phyloP scores from a whole-genome alignment of 2,888 invertebrate genomes.

The Bellardia pandia region DNA sequence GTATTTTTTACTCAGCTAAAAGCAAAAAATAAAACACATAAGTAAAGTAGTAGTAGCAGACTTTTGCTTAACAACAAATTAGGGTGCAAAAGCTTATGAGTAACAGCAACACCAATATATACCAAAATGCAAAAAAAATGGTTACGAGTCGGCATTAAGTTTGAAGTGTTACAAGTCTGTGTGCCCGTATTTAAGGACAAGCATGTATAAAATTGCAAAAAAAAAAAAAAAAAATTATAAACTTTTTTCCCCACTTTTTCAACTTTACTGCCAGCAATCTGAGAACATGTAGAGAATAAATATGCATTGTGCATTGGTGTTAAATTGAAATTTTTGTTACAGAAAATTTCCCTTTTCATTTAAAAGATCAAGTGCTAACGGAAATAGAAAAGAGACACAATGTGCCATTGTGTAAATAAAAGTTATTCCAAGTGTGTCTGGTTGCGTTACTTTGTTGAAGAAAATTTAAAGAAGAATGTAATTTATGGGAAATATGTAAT shows the following conservation, averaged over 20 bases:
- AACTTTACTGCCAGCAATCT: slow-evolving; percentile 16
- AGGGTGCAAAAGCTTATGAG: slow-evolving; percentile 36
- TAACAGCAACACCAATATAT: not conserved
- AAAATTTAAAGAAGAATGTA: too few relatives aligned
- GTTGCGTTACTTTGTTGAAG: not conserved
- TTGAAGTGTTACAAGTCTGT: slow-evolving; percentile 45
- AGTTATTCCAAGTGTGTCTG: not conserved
- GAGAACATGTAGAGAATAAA: not conserved
- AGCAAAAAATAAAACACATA: not conserved
- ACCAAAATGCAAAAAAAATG: not conserved
- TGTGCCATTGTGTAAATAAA: not conserved
- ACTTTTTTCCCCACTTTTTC: not conserved
- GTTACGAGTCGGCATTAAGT: slow-evolving; percentile 27
- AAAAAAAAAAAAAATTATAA: not conserved
- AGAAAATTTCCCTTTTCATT: slow-evolving; percentile 15
- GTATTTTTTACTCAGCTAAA: not conserved
- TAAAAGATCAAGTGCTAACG: not conserved
- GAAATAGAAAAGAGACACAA: not conserved
- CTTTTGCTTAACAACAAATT: slow-evolving; percentile 46
- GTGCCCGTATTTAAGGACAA: slow-evolving; percentile 29
- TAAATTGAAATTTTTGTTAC: slow-evolving; percentile 19
- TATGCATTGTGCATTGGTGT: not conserved
- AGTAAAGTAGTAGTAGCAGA: slow-evolving; percentile 28
- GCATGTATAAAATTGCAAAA: not conserved
- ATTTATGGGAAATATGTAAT: too few relatives aligned